Base-by-base conservation (phyloP, 2,113 vertebrate genomes). In the Chamaetylas fuelleborni region DNA sequence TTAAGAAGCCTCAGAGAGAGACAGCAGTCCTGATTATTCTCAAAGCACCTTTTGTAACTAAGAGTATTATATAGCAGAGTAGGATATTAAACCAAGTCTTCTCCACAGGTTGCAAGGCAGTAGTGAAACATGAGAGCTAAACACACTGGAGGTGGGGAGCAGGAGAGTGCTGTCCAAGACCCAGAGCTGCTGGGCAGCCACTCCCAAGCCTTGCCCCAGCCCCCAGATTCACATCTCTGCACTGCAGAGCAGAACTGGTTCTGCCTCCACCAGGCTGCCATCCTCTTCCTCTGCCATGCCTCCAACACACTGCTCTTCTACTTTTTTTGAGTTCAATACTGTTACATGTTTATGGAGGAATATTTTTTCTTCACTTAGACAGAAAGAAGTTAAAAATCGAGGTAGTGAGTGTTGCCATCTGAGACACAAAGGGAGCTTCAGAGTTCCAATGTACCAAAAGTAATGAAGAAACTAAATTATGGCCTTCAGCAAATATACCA, bases 191-290 rank as follows among this genome's bases (percentile, higher is more conserved):
- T 5, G 5, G 26, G 42, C 66, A 78, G 61, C 36, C 76, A 42
- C 4, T 1, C 0, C 10, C 0, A 0, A 71, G n/a, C 47, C 47
- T 20, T 40, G n/a, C 9, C 47, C 2, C 2, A 70, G 26, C 16
- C 36, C 58, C 29, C 8, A 11, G 26, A 57, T 29, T 51, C 34
- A 36, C 10, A 4, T 3, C 47, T 69, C 78, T 34, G 33, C 4
- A 2, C 45, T 51, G 64, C 36, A 34, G n/a, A 84, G 42, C 2
- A 0, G 1, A 2, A 14, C 33, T 47, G 24, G 33, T 34, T 13
- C 54, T 60, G 45, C 12, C n/a, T 61, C 38, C 57, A 33, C 14
- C 8, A 6, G 6, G 16, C 61, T 88, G 56, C 71, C 28, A 31
- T 48, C 8, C 5, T 56, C 51, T 66, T 79, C 53, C 47, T 82